Conservation (phyloP, 2,888 invertebrate species). For the Melangyna quadrimaculata region DNA sequence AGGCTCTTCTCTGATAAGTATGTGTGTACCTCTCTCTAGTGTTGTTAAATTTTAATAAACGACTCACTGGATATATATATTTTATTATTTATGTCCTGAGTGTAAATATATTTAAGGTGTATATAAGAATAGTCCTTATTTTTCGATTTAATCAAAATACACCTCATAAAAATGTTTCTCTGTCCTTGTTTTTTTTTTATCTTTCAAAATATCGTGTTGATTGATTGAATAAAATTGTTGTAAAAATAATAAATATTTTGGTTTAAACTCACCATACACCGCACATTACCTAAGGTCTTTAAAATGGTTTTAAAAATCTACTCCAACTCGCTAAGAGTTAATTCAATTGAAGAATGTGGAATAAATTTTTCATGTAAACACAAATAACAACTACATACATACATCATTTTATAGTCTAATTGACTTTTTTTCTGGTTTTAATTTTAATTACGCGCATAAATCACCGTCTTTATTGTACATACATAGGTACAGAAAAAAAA, state of each 20-base stretch:
- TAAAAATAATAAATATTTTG: conserved; percentile 26
- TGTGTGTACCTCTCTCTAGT: neutral
- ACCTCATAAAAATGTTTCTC: conserved; percentile 51
- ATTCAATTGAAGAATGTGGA: conserved; percentile 48
- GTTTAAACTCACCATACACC: neutral
- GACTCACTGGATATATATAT: conserved; percentile 18
- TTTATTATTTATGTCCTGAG: conserved; percentile 33
- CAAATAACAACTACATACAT: conserved; percentile 6
- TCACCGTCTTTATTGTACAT: conserved; percentile 17
- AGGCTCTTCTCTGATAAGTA: neutral
- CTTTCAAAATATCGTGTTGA: conserved; percentile 29
- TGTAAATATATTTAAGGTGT: conserved; percentile 14
- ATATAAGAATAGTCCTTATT: conserved; percentile 1
- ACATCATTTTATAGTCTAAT: neutral
- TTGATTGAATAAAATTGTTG: conserved; percentile 40
- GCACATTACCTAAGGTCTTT: neutral
- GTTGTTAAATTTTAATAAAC: conserved; percentile 32
- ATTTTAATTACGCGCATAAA: conserved; percentile 63
- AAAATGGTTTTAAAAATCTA: neutral
- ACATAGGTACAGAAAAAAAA: neutral
- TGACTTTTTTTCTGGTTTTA: conserved; percentile 2
- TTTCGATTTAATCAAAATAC: conserved; percentile 29
- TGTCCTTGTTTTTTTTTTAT: too few species aligned
- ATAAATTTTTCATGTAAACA: conserved; percentile 60
- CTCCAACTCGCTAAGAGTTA: neutral